Evolutionary conservation across 2,888 invertebrate species (phyloP), one percentile per base, ranked within the genome.

Genomic region (Cataglyphis livida): DNA sequence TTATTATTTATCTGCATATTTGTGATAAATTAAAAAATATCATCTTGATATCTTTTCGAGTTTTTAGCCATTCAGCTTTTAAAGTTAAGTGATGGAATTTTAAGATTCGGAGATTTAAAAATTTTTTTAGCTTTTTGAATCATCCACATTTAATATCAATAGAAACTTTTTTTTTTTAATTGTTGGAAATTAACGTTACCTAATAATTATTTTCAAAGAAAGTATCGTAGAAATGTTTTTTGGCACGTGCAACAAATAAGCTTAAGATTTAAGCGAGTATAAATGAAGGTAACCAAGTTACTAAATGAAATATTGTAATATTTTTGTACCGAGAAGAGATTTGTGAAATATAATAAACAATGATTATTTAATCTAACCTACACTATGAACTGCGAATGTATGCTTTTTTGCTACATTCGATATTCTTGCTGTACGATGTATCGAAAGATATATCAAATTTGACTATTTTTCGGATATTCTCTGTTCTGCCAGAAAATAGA

Each of bases 291-390:
- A 70, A 79, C 73, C 5, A 79, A 38, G 64, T 79, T 64, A 81
- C 64, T 65, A 25, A 54, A 62, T 15, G 38, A 78, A 82, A 90
- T 86, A 92, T 91, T 94, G 93, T 94, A 93, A 93, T 93, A 94
- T 93, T 94, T 94, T 93, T 94, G 94, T 94, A 94, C 90, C 18
- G 44, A 44, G 86, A 88, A 88, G 86, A 91, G 85, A 92, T 89
- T 92, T 92, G 90, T 91, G 92, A 92, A 91, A 93, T 92, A 51
- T 51, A 91, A 93, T 93, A 93, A 93, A 92, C 74, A 85, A 66
- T 88, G 83, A 91, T 87, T 85, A 87, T 89, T 78, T 44, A 90
- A 89, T 75, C 82, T 83, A 83, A 90, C 83, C 66, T 51, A 18
- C 21, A 85, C 64, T 87, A 86, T 87, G 82, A 70, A 82, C 21